Base-by-base conservation (phyloP, 1,140 invertebrate species). In the Spodoptera litura region DNA sequence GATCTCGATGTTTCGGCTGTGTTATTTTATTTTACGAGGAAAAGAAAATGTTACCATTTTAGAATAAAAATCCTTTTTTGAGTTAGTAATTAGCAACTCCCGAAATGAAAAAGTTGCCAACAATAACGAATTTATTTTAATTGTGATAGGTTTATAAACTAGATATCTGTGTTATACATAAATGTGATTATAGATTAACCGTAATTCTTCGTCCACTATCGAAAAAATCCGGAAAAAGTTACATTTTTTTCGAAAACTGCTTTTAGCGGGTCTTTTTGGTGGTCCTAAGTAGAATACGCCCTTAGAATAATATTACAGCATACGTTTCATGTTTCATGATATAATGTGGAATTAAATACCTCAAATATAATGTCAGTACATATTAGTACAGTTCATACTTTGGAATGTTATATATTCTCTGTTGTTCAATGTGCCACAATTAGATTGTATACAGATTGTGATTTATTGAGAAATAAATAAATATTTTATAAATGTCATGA, bases 401-500 rank as follows among this genome's bases (percentile, higher is more conserved):
- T 70, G 79, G 80, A 88, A 78, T 87, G 64, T 75, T 75, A 90
- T 92, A 92, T 91, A 87, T 90, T 88, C 87, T 83, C 84, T 90
- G 91, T 92, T 93, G 87, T 91, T 90, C 80, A 76, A 91, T 89
- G 91, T 93, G 92, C 91, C 91, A 92, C 88, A 84, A 85, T 85
- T 90, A 87, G 85, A 82, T 87, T 87, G 86, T 88, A 89, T 88
- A 89, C 85, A 83, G 83, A 88, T 85, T 89, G 88, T 92, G 87
- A 92, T 92, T 85, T 92, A 92, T 92, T 89, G 85, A 91, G 84
- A 89, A 70, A 70, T 66, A 89, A 92, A 89, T 89, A 91, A 90
- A 91, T 91, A 91, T 93, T 93, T 93, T 93, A 93, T 92, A 89
- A 93, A 93, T 92, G 92, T 92, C 83, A 64, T 61, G 61, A 74